Percentiles rank a stretch among this genome's conserved stretches.
Conservation (phyloP, 2,113 vertebrate genomes). For the Python bivittatus region DNA sequence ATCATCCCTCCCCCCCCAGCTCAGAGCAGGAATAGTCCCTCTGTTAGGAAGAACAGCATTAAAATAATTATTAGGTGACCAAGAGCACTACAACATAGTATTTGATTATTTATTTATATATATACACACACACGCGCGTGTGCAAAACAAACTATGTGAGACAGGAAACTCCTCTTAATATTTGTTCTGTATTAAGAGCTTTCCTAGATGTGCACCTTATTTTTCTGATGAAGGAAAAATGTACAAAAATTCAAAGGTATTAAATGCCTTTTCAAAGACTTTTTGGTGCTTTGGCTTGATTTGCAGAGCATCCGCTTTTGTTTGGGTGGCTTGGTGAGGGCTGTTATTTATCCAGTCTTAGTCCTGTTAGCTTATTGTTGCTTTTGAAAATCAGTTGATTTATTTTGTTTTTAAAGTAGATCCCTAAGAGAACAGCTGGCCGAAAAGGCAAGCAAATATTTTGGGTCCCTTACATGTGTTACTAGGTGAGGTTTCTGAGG, state of each 20-base stretch:
- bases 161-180: neutral
- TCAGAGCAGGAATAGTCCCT: neutral
- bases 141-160: neutral
- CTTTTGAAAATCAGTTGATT: conserved; percentile 8
- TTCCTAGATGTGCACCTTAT: neutral
- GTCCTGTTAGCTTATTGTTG: neutral
- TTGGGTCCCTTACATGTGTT: conserved; percentile 2
- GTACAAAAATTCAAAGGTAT: neutral
- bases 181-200: neutral
- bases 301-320: neutral
- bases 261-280: neutral
- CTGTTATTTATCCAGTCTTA: neutral
- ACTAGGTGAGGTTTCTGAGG: neutral
- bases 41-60: neutral
- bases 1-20: neutral
- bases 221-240: neutral
- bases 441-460: neutral
- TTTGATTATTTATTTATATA: neutral
- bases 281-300: neutral
- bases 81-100: neutral
- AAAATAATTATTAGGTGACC: neutral
- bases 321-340: neutral
- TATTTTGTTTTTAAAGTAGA: neutral
- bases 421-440: neutral
- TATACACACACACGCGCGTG: conserved; percentile 22